Evolutionary conservation across 2,113 vertebrate species (phyloP).

Genomic region (Lycocorax pyrrhopterus): DNA sequence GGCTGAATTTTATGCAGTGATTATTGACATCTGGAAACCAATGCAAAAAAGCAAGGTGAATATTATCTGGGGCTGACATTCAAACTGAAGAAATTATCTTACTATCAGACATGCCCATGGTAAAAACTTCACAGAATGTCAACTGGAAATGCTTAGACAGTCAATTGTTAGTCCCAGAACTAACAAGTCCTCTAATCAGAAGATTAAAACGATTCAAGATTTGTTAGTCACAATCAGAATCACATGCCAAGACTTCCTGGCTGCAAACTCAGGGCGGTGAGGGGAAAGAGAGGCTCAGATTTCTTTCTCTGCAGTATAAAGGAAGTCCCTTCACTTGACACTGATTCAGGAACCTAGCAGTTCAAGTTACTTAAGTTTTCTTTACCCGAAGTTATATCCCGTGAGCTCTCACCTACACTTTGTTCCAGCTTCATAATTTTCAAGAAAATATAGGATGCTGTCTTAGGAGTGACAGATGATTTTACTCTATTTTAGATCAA

Average conservation of each 20-base stretch:
- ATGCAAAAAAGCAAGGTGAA: background rate
- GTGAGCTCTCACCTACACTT: background rate
- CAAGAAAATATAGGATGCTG: background rate
- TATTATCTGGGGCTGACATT: background rate
- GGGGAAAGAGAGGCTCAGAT: background rate
- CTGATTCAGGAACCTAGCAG: background rate
- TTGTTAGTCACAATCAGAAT: background rate
- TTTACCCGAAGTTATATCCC: background rate
- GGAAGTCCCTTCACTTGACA: background rate
- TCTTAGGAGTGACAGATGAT: background rate
- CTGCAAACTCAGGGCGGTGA: background rate
- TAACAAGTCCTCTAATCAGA: background rate
- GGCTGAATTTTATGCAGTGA: background rate
- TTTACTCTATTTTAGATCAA: background rate
- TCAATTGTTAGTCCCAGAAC: background rate
- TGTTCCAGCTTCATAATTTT: background rate
- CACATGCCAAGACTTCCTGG: background rate
- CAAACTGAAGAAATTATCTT: background rate
- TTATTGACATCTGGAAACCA: background rate
- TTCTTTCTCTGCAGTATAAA: background rate
- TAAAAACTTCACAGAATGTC: background rate
- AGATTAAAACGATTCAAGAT: background rate
- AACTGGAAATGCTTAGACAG: background rate
- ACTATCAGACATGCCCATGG: background rate
- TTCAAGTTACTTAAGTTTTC: background rate